A percentile compares a stretch with the other conserved stretches of the same genome.
Evolutionary conservation across 2,888 invertebrate species (phyloP).

Genomic region (Tridacna gigas): DNA sequence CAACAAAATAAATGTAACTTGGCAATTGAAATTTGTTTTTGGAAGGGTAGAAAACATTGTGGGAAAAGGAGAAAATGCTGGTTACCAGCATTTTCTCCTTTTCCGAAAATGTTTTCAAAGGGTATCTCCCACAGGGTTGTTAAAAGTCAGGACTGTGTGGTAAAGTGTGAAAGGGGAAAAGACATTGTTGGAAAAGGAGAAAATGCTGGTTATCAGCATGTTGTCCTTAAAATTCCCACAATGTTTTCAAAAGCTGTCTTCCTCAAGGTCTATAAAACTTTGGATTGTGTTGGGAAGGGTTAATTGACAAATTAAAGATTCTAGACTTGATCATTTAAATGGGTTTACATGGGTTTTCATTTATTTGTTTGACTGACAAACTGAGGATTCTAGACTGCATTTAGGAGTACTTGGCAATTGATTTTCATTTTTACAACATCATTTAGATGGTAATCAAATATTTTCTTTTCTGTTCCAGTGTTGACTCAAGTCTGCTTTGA

Average conservation of each 20-base stretch:
- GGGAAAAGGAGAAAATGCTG: not conserved
- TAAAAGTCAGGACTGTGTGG: not conserved
- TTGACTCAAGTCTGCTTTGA: slow-evolving; percentile 13
- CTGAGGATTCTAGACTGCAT: too few relatives aligned
- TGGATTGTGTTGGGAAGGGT: too few relatives aligned
- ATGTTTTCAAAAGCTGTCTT: not conserved
- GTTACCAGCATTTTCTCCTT: not conserved
- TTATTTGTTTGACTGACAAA: too few relatives aligned
- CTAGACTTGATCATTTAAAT: too few relatives aligned
- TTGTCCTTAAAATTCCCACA: slow-evolving; percentile 8
- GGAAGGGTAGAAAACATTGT: not conserved
- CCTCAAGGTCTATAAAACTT: too few relatives aligned
- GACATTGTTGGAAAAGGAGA: not conserved
- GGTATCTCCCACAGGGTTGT: not conserved
- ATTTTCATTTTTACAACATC: slow-evolving; percentile 12
- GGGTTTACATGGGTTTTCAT: too few relatives aligned
- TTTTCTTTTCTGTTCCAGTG: slow-evolving; percentile 10
- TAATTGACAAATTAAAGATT: too few relatives aligned
- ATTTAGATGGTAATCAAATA: slow-evolving; percentile 22
- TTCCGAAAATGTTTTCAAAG: not conserved
- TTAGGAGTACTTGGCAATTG: not conserved
- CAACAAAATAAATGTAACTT: too few relatives aligned
- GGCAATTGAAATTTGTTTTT: too few relatives aligned
- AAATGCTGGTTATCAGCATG: not conserved
- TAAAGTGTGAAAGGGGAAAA: not conserved